Conservation (phyloP, 2,888 invertebrate species). For the Polymixis flavicincta region DNA sequence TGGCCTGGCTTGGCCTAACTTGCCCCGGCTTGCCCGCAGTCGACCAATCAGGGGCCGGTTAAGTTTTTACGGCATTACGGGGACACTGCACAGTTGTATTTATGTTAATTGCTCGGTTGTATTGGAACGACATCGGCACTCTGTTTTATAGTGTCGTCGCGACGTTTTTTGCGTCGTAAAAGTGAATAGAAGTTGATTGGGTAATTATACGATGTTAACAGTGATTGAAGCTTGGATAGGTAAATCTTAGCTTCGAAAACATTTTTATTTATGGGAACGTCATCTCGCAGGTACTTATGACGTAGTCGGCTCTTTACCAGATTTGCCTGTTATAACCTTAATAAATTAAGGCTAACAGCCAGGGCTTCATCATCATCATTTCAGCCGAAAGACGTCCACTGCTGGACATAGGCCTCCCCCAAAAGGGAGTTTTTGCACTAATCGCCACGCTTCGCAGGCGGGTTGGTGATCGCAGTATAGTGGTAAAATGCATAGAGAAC, state of each 20-base stretch:
- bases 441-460: too few relatives aligned
- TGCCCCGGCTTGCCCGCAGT: constrained; percentile 38
- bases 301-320: too few relatives aligned
- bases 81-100: constrained; percentile 40
- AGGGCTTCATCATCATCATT: too few relatives aligned
- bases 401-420: too few relatives aligned
- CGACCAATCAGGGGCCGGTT: constrained; percentile 64
- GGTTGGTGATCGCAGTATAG: too few relatives aligned
- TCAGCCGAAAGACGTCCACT: too few relatives aligned
- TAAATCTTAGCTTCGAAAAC: background rate
- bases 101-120: constrained; percentile 53
- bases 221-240: constrained; percentile 36
- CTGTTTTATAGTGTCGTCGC: constrained; percentile 40
- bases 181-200: constrained; percentile 33
- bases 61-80: constrained; percentile 47
- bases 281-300: too few relatives aligned
- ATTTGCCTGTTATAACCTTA: too few relatives aligned
- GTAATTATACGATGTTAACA: constrained; percentile 41
- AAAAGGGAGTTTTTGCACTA: too few relatives aligned
- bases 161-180: constrained; percentile 47
- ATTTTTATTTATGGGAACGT: background rate
- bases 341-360: too few relatives aligned
- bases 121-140: constrained; percentile 33
- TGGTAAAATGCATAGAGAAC: too few relatives aligned
- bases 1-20: constrained; percentile 50